Evolutionary conservation across 2,797 vertebrate genomes (phyloP).

Genomic region (Oreochromis mossambicus): DNA sequence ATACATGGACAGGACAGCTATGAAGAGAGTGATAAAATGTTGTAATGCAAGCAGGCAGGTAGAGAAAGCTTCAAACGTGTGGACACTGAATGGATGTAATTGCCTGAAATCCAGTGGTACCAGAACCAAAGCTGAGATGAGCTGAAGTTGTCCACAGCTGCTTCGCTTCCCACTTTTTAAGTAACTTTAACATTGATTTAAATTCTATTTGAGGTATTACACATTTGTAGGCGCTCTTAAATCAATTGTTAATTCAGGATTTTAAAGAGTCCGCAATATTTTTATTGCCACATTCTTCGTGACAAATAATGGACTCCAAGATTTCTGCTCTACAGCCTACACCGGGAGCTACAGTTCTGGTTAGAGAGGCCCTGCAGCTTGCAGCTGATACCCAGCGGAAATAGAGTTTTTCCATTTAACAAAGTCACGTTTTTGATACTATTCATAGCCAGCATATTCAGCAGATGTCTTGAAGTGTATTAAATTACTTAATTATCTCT

Average conservation of each 20-base stretch:
- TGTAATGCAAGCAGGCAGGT: not conserved
- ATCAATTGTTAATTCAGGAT: not conserved
- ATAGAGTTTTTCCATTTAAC: not conserved
- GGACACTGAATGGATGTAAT: not conserved
- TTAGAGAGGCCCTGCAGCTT: not conserved
- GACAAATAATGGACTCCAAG: not conserved
- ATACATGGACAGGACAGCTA: not conserved
- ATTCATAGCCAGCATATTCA: not conserved
- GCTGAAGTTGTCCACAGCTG: not conserved
- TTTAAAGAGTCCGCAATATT: not conserved
- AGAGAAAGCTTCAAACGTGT: not conserved
- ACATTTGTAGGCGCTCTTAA: rapidly evolving
- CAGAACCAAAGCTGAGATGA: not conserved
- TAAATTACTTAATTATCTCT: not conserved
- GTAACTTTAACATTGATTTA: not conserved
- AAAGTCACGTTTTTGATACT: not conserved
- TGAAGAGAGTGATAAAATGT: not conserved
- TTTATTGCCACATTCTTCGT: not conserved
- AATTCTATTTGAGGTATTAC: not conserved
- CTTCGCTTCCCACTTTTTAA: not conserved
- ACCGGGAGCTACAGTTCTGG: not conserved
- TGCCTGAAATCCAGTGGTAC: not conserved
- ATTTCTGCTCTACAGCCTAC: not conserved
- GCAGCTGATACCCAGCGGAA: not conserved
- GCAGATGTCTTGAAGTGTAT: not conserved